These are phyloP conservation scores for Clusia tigrina DNA, from an alignment of 2,888 invertebrate genomes.

Conservation along the genomic window DNA sequence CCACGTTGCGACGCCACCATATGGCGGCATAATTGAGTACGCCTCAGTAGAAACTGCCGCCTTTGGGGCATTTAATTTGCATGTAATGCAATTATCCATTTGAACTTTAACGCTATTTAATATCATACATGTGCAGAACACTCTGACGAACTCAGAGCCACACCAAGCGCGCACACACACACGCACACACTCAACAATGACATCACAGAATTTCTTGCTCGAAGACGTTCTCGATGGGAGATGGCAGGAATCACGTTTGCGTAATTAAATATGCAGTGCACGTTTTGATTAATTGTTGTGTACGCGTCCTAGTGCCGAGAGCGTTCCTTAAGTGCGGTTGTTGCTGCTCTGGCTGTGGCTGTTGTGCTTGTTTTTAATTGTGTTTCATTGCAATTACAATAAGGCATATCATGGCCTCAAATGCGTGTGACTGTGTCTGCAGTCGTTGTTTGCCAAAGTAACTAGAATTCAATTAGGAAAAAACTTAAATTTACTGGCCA, in stretches of 20 bases:
- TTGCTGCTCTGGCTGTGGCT: too few relatives aligned
- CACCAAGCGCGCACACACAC: background rate
- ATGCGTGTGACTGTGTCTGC: too few relatives aligned
- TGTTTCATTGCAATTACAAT: slow-evolving; percentile 15
- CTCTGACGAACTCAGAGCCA: slow-evolving; percentile 16
- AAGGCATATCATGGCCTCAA: too few relatives aligned
- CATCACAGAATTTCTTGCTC: slow-evolving; percentile 10
- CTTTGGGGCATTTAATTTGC: slow-evolving; percentile 44
- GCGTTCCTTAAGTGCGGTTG: background rate
- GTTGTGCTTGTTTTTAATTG: slow-evolving; percentile 3
- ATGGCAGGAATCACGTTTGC: slow-evolving; percentile 48
- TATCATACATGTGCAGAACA: slow-evolving; percentile 16
- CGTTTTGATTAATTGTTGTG: slow-evolving; percentile 52
- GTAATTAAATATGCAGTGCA: slow-evolving; percentile 53
- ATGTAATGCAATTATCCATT: slow-evolving; percentile 49
- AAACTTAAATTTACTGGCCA: too few relatives aligned
- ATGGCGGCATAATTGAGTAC: slow-evolving; percentile 1
- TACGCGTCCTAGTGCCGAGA: slow-evolving; percentile 14
- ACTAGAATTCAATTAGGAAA: too few relatives aligned
- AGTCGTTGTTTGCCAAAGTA: too few relatives aligned
- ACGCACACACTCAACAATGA: slow-evolving; percentile 4
- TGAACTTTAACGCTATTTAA: slow-evolving; percentile 31
- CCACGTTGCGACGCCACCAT: slow-evolving; percentile 5
- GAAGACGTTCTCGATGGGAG: background rate
- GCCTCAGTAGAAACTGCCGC: slow-evolving; percentile 7